Base-by-base conservation (phyloP, 2,797 vertebrate genomes). In the Ibycter americanus region DNA sequence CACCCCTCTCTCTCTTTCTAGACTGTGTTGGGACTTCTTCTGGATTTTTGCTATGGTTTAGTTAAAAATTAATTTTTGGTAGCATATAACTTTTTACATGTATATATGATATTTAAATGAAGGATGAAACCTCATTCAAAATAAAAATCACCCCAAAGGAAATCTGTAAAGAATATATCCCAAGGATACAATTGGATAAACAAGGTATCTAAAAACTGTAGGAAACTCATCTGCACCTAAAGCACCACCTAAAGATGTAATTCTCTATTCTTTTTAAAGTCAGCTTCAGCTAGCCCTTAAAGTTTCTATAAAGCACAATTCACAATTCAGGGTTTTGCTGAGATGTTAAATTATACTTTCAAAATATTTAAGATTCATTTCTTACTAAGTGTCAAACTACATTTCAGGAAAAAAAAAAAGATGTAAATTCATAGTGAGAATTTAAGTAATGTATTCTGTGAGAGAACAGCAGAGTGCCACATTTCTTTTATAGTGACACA, bases 301-400 rank as follows among this genome's bases (percentile, higher is more conserved):
- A 68, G 54, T 93, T 92, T 87, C 86, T 72, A 20, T 85, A 77
- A 74, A 95, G 78, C 49, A 73, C 84, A 83, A 73, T 38, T 89
- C 90, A 77, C 71, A 89, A 76, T 71, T 90, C 82, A 54, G 65
- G 36, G 51, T 63, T 86, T 94, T 93, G 66, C 90, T 85, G 89
- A 80, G 91, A 91, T 80, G 81, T 81, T 93, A 93, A 93, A 94
- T 94, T 96, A 84, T 96, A 95, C 90, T 97, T 97, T 93, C 91
- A 97, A 97, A 97, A 96, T 96, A 96, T 96, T 97, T 95, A 97
- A 96, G 91, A 96, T 97, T 96, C 83, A 87, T 97, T 97, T 96
- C 89, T 32, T 62, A 25, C 81, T 94, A 96, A 96, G 83, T 94
- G 86, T 89, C 89, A 90, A 96, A 90, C 90, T 96, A 65, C 86